Conservation (phyloP, 2,113 vertebrate genomes). For the Sisor rabdophorus region DNA sequence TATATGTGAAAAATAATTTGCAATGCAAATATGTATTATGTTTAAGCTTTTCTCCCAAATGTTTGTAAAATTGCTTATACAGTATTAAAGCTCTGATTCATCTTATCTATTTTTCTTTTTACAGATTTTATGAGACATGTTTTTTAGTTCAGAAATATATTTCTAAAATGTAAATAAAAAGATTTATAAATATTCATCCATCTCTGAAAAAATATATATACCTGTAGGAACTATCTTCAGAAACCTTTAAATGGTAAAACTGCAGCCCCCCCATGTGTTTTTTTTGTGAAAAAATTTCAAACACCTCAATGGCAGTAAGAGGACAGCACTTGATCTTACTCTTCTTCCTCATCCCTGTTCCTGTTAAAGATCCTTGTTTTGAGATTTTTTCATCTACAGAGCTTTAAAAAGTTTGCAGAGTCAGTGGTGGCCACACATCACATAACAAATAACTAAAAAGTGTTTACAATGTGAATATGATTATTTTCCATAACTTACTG, state of each 20-base stretch:
- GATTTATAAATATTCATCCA: not conserved
- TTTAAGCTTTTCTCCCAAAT: not conserved
- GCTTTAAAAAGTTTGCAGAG: conserved; percentile 42
- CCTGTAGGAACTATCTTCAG: conserved; percentile 35
- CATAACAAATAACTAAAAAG: not conserved
- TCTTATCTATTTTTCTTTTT: no score
- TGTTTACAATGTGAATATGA: not conserved
- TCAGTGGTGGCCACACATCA: not conserved
- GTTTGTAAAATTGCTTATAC: not conserved
- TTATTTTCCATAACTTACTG: conserved; percentile 46
- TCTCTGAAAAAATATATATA: not conserved
- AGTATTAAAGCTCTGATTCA: no score
- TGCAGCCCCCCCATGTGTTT: conserved; percentile 19
- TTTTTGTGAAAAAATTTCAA: conserved; percentile 32
- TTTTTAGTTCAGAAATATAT: no score
- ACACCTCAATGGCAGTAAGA: conserved; percentile 24
- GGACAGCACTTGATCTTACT: conserved; percentile 26
- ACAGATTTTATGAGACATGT: no score
- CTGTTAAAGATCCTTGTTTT: conserved; percentile 4
- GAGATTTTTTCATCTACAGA: conserved; percentile 28
- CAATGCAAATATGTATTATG: not conserved
- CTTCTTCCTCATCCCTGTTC: conserved; percentile 17
- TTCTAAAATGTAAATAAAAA: not conserved
- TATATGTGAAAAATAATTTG: not conserved
- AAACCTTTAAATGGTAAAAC: conserved; percentile 29